A percentile compares a stretch with the other conserved stretches of the same genome.
phyloP scores from a whole-genome alignment of 2,113 vertebrate species.

The Coturnix japonica region DNA sequence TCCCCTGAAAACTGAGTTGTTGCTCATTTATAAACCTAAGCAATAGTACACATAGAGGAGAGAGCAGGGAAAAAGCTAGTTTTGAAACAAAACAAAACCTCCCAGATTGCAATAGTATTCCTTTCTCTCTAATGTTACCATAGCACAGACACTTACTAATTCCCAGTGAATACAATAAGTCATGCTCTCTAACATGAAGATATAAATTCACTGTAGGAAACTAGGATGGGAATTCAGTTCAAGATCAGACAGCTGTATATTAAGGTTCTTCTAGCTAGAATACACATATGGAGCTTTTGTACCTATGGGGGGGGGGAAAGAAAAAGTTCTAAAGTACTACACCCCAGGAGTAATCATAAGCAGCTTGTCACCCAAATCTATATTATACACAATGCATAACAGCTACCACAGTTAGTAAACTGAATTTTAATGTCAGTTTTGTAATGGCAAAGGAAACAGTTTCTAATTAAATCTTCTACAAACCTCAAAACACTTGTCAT shows the following conservation, averaged over 20 bases:
- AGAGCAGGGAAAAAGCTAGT: background rate
- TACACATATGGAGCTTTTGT: background rate
- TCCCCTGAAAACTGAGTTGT: background rate
- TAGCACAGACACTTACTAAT: background rate
- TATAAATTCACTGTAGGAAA: background rate
- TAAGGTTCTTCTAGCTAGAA: background rate
- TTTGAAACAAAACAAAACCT: background rate
- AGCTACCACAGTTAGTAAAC: background rate
- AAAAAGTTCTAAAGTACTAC: background rate
- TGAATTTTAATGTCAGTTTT: background rate
- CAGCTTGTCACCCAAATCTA: background rate
- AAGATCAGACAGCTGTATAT: background rate
- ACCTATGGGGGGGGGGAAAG: background rate
- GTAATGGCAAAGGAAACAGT: background rate
- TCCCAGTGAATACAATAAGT: background rate
- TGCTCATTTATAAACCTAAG: background rate
- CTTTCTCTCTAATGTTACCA: background rate
- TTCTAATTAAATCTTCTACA: background rate
- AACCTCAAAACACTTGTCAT: background rate
- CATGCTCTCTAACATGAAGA: background rate
- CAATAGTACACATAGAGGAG: background rate
- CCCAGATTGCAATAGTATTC: background rate
- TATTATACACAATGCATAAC: background rate
- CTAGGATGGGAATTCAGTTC: background rate
- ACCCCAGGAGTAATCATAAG: background rate